Conservation (phyloP, 2,888 invertebrate genomes). For the Noctua janthina region DNA sequence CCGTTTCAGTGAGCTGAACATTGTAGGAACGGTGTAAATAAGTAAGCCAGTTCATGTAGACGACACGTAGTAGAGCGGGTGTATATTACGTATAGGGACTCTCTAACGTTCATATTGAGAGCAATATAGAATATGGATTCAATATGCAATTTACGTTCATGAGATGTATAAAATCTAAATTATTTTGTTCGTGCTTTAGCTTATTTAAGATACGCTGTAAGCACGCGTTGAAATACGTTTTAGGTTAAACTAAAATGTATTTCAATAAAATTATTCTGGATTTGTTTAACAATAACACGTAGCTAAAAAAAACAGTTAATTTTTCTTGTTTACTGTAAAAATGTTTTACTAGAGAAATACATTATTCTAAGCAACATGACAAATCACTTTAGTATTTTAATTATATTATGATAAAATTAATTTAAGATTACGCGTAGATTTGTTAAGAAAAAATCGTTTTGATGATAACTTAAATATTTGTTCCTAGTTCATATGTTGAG, state of each 20-base stretch:
- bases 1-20: conserved; percentile 40
- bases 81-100: conserved; percentile 68
- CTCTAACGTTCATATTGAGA: conserved; percentile 68
- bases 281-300: conserved; percentile 35
- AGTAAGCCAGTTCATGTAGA: conserved; percentile 25
- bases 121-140: conserved; percentile 62
- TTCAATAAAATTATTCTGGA: conserved; percentile 16
- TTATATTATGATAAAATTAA: conserved; percentile 44
- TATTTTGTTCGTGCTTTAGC: conserved; percentile 48
- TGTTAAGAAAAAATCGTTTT: conserved; percentile 67
- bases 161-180: conserved; percentile 24
- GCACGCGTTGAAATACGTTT: conserved; percentile 35
- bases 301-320: conserved; percentile 37
- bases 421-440: conserved; percentile 56
- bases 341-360: conserved; percentile 44
- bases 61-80: conserved; percentile 53
- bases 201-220: conserved; percentile 24
- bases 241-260: conserved; percentile 35
- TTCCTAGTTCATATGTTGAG: conserved; percentile 77
- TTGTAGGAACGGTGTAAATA: conserved; percentile 46
- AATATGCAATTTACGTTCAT: conserved; percentile 21
- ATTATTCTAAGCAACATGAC: conserved; percentile 66
- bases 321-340: conserved; percentile 54
- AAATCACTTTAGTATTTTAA: conserved; percentile 60
- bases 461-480: conserved; percentile 72